Evolutionary conservation across 2,797 vertebrate genomes (phyloP).

Genomic region (Alauda arvensis): DNA sequence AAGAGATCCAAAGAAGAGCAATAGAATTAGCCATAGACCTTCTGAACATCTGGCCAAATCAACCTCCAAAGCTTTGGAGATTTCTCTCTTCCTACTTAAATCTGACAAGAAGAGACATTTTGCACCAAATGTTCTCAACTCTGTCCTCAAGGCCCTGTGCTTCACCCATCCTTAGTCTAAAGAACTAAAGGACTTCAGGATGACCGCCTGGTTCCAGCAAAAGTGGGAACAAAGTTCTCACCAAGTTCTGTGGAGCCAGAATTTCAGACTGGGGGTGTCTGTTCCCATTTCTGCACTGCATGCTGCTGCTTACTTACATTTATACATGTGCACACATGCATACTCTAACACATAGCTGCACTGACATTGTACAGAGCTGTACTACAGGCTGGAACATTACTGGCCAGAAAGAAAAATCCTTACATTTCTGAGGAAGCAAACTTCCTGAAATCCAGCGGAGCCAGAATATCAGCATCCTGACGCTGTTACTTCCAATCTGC

Average conservation of each 20-base stretch:
- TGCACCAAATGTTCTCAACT: neutral
- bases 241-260: neutral
- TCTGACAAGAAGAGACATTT: neutral
- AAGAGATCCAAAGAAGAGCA: neutral
- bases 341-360: accelerated
- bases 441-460: neutral
- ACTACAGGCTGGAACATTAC: neutral
- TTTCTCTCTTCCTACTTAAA: neutral
- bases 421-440: neutral
- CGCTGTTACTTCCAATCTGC: neutral
- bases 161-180: neutral
- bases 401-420: neutral
- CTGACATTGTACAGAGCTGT: neutral
- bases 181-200: neutral
- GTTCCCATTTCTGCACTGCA: neutral
- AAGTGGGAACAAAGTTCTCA: neutral
- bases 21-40: neutral
- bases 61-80: neutral
- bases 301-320: neutral
- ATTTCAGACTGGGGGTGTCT: neutral
- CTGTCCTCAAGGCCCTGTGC: neutral
- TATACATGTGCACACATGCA: neutral
- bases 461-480: neutral
- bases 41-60: neutral
- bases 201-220: neutral